Evolutionary conservation across 2,797 vertebrate genomes (phyloP), one percentile per base, ranked within the genome.

Genomic region (Erethizon dorsatum): DNA sequence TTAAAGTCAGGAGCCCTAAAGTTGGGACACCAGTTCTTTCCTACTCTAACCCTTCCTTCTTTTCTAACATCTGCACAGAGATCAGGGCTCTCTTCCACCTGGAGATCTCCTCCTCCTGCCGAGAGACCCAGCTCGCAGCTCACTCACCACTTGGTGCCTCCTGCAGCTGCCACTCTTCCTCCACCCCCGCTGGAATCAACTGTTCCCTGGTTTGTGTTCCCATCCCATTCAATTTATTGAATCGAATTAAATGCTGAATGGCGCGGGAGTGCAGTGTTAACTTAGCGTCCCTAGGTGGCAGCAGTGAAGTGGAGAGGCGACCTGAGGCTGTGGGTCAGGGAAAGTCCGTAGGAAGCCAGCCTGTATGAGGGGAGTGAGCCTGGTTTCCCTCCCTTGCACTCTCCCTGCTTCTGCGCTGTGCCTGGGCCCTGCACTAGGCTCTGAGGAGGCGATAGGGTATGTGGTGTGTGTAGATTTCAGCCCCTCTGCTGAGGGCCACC

Each of bases 261-360:
- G 57, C 20, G 75, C 88, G 63, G 84, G 82, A 71, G 33, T 50
- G 83, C 56, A 67, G 56, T 84, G 59, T 14, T 22, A 1, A 4
- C 41, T 33, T 82, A 10, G 82, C 0, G 41, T 31, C 96, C 15
- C 65, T 96, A 97, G 97, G 56, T 97, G 97, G 97, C 94, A 85
- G 47, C 65, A 91, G 83, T 18, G 88, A 84, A 33, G 37, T 71
- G 12, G 79, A 22, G 37, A 22, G 88, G 56, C 0, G 0, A 79
- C 37, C n/a, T 0, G 73, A 75, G 84, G n/a, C 83, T 65, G 28
- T 65, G 26, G 79, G 85, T 85, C 73, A 18, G 84, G 69, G 73
- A 63, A 88, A 96, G 94, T 78, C 11, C 17, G 0, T 56, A 79
- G 73, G 56, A 83, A 96, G 92, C 57, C 90, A 47, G 75, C 75